Evolutionary conservation across 1,140 invertebrate species (phyloP).

Genomic region (Panulirus ornatus): DNA sequence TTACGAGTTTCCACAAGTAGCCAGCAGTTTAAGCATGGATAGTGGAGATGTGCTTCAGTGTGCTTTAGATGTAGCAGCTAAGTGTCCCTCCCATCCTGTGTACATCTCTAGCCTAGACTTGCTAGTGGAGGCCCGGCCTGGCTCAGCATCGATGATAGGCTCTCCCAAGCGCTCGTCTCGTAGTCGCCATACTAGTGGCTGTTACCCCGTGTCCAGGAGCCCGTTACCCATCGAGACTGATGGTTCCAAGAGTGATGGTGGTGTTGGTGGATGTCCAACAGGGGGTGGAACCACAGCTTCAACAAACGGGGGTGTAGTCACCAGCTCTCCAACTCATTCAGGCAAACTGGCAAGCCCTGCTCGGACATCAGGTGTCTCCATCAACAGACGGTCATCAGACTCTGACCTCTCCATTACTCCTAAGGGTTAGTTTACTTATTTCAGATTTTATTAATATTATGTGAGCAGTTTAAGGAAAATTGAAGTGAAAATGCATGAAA

Average conservation of each 20-base stretch:
- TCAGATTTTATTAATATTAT: no score
- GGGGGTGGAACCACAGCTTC: slow-evolving; percentile 13
- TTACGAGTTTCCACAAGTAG: slow-evolving; percentile 30
- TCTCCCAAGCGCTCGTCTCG: slow-evolving; percentile 67
- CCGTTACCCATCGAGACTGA: slow-evolving; percentile 52
- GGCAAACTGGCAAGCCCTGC: slow-evolving; percentile 70
- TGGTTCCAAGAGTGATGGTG: slow-evolving; percentile 31
- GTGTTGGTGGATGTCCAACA: slow-evolving; percentile 28
- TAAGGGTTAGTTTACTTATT: slow-evolving; percentile 86
- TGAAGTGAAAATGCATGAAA: no score
- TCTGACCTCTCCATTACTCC: slow-evolving; percentile 95
- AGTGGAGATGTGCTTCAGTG: slow-evolving; percentile 60
- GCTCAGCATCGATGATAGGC: slow-evolving; percentile 78
- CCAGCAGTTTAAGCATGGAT: slow-evolving; percentile 55
- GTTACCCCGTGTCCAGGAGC: slow-evolving; percentile 72
- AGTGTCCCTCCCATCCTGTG: slow-evolving; percentile 76
- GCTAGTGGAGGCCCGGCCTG: slow-evolving; percentile 77
- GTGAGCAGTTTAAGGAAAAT: no score
- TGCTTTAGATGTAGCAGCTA: slow-evolving; percentile 76
- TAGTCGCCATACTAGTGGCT: slow-evolving; percentile 71
- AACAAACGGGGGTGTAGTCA: neutral
- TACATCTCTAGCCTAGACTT: slow-evolving; percentile 79
- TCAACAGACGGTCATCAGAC: slow-evolving; percentile 87
- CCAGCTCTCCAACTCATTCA: slow-evolving; percentile 65
- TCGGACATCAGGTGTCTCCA: slow-evolving; percentile 64